Conservation (phyloP, 2,797 vertebrate species). For the Falco naumanni region DNA sequence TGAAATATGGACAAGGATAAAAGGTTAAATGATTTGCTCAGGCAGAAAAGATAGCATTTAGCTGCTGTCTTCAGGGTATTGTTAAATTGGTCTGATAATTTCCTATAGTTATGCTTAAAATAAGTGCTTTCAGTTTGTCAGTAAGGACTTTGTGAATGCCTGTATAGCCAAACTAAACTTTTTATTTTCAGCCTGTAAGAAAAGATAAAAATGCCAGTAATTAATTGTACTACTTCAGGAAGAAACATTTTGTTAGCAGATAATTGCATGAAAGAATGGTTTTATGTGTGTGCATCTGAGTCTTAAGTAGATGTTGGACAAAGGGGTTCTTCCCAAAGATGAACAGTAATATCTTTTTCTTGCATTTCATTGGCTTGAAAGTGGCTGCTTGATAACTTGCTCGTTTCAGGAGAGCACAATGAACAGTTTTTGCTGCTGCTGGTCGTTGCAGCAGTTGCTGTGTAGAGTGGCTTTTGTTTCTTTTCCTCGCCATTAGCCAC, state of each 20-base stretch:
- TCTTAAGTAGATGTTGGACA: background rate
- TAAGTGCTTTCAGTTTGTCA: slow-evolving; percentile 57
- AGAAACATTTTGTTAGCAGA: background rate
- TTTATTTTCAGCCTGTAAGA: slow-evolving; percentile 17
- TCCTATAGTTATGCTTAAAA: slow-evolving; percentile 56
- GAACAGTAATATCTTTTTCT: background rate
- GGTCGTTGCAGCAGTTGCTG: background rate
- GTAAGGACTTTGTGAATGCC: slow-evolving; percentile 10
- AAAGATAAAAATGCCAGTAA: slow-evolving; percentile 1
- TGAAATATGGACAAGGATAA: slow-evolving; percentile 35
- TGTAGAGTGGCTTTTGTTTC: background rate
- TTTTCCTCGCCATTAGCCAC: background rate
- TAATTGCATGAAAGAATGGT: background rate
- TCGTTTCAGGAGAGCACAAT: background rate
- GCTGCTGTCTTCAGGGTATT: slow-evolving; percentile 47
- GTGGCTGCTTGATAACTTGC: background rate
- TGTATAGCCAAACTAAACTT: background rate
- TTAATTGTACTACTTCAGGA: slow-evolving; percentile 2
- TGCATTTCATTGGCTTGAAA: background rate
- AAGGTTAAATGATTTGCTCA: slow-evolving; percentile 62
- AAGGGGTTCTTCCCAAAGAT: background rate
- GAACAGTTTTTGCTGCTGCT: background rate
- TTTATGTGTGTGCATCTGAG: background rate
- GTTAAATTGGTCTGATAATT: slow-evolving; percentile 63
- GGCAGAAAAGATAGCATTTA: slow-evolving; percentile 52